Evolutionary conservation across 1,140 invertebrate genomes (phyloP).

Genomic region (Papilio dardanus): DNA sequence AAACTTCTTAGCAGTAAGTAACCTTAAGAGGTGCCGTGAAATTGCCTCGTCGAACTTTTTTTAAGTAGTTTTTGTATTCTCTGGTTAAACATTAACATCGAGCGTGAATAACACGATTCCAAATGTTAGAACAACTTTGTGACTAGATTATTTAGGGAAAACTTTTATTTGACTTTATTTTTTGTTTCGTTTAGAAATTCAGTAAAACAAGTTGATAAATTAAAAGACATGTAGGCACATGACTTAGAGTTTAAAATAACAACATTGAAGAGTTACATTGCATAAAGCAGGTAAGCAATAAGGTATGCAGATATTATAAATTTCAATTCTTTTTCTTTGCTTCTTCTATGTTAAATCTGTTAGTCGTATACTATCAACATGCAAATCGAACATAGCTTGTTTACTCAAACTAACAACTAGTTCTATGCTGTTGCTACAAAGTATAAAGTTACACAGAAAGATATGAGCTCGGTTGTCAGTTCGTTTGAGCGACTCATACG

Average conservation of each 20-base stretch:
- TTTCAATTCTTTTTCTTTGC: too few relatives aligned
- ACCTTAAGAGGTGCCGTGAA: constrained; percentile 21
- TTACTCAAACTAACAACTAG: not conserved
- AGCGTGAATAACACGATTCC: constrained; percentile 18
- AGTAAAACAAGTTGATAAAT: not conserved
- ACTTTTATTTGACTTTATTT: constrained; percentile 1
- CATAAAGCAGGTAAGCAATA: too few relatives aligned
- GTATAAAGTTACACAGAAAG: constrained; percentile 7
- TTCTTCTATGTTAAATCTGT: too few relatives aligned
- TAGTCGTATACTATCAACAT: not conserved
- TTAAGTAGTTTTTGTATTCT: constrained; percentile 32
- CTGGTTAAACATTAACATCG: constrained; percentile 17
- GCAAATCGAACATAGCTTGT: not conserved
- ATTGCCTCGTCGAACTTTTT: constrained; percentile 29
- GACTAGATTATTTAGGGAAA: constrained; percentile 11
- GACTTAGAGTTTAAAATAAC: too few relatives aligned
- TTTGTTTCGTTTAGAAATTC: not conserved
- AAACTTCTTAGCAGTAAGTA: constrained; percentile 33
- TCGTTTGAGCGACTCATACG: constrained; percentile 17
- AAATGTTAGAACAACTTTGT: constrained; percentile 6
- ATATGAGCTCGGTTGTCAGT: not conserved
- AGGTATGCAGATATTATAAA: too few relatives aligned
- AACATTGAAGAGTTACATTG: too few relatives aligned
- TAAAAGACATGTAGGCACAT: too few relatives aligned
- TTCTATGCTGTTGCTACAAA: not conserved